phyloP scores from a whole-genome alignment of 2,888 invertebrate species.

The Oligia fasciuncula region DNA sequence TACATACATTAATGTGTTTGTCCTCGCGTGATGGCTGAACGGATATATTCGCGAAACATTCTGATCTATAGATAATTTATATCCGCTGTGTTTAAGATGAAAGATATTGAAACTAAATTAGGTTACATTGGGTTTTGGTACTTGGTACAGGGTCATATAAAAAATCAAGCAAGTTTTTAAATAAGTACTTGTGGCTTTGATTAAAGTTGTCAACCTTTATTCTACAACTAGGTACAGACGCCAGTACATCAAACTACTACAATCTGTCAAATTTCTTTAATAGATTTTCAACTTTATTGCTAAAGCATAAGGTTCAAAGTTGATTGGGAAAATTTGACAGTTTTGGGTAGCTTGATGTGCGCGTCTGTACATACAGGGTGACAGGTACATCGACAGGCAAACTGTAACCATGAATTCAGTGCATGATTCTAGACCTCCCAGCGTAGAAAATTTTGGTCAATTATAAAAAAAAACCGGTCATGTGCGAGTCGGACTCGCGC shows the following conservation, averaged over 20 bases:
- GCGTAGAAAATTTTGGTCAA: neutral
- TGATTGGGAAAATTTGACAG: no score
- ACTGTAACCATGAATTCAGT: neutral
- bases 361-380: no score
- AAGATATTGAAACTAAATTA: conserved; percentile 53
- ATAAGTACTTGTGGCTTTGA: neutral
- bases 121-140: conserved; percentile 24
- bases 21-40: conserved; percentile 56
- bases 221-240: neutral
- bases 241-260: no score
- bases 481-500: no score
- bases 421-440: neutral
- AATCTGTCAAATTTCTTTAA: no score
- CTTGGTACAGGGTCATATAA: conserved; percentile 36
- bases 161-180: neutral
- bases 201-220: conserved; percentile 8
- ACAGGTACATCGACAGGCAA: neutral
- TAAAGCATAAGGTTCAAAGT: no score
- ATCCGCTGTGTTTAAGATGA: conserved; percentile 50
- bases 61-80: conserved; percentile 51
- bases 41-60: conserved; percentile 51
- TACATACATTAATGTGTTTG: conserved; percentile 26
- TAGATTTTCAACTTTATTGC: no score
- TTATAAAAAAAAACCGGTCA: neutral
- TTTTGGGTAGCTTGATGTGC: no score